Evolutionary conservation across 2,113 vertebrate genomes (phyloP), one percentile per base, ranked within the genome.

Genomic region (Plestiodon gilberti): DNA sequence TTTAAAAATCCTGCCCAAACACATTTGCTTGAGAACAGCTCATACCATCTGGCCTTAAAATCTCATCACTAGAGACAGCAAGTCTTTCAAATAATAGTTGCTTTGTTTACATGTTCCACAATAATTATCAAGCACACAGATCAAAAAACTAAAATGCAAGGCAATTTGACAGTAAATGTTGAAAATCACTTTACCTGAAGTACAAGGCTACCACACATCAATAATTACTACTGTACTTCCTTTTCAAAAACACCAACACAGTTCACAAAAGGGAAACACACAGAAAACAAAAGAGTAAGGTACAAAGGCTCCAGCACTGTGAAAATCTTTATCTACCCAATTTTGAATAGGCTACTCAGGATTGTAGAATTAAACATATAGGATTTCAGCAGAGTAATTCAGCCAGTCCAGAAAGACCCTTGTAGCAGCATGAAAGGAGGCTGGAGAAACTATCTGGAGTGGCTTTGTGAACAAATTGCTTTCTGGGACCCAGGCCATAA

Each of bases 361-460:
- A 6, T 28, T 70, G 35, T 59, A 30, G 57, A 70, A 23, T 67
- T 61, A 71, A n/a, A 86, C 23, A 48, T 80, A 52, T 71, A 14
- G 43, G 67, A 43, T 80, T 79, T 86, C 14, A 80, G 13, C 18
- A 7, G 35, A 62, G 13, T 18, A 77, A 62, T 8, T 67, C 77
- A 85, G 8, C 35, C 7, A 80, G 28, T 61, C 28, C 14, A 73
- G 55, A 62, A 71, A 80, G 28, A 52, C 28, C 20, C 23, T 38
- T 79, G 15, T 23, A 1, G 18, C 11, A 79, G 13, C 14, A 48
- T 33, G 1, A 23, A 62, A 61, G n/a, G 28, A 71, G 33, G 40
- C 33, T 33, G 74, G 20, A 52, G 40, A 83, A 84, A 85, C 65
- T 78, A 23, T 75, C 18, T 38, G 25, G 40, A 86, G 62, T 86